phyloP scores from a whole-genome alignment of 1,140 invertebrate genomes.

The Thaumetopoea pityocampa region DNA sequence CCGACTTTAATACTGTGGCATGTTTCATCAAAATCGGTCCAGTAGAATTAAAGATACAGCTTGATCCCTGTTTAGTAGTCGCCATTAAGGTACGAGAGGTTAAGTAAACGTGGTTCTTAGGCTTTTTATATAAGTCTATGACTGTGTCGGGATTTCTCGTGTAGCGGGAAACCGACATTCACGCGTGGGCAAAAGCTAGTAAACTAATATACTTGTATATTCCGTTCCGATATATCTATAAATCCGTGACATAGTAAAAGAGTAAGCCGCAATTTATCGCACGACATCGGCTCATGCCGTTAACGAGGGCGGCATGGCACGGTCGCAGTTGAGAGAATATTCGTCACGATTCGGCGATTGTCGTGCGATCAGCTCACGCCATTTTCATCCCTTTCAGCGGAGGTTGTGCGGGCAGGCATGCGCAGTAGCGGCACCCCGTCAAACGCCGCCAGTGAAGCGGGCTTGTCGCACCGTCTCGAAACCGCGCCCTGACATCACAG shows the following conservation, averaged over 20 bases:
- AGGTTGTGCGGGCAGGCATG: conserved; percentile 57
- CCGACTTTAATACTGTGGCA: too few relatives aligned
- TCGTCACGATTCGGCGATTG: conserved; percentile 38
- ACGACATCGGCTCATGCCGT: conserved; percentile 43
- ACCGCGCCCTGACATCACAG: conserved; percentile 30
- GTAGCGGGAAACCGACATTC: too few relatives aligned
- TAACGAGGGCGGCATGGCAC: conserved; percentile 46
- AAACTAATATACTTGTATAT: conserved; percentile 16
- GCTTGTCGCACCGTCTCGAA: conserved; percentile 40
- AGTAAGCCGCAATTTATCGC: conserved; percentile 64
- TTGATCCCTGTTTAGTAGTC: too few relatives aligned
- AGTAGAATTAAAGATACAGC: too few relatives aligned
- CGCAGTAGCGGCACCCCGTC: conserved; percentile 44
- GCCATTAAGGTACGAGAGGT: too few relatives aligned
- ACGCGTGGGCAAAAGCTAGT: conserved; percentile 8
- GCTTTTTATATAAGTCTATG: too few relatives aligned
- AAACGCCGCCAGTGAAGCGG: conserved; percentile 50
- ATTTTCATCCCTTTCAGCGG: conserved; percentile 39
- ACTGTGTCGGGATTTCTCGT: too few relatives aligned
- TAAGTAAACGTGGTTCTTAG: too few relatives aligned
- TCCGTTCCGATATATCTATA: conserved; percentile 27
- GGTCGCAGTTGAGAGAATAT: conserved; percentile 35
- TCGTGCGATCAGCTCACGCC: conserved; percentile 33
- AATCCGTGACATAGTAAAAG: conserved; percentile 46
- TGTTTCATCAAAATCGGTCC: too few relatives aligned